phyloP scores from a whole-genome alignment of 2,888 invertebrate species.

The Euzophera pinguis region DNA sequence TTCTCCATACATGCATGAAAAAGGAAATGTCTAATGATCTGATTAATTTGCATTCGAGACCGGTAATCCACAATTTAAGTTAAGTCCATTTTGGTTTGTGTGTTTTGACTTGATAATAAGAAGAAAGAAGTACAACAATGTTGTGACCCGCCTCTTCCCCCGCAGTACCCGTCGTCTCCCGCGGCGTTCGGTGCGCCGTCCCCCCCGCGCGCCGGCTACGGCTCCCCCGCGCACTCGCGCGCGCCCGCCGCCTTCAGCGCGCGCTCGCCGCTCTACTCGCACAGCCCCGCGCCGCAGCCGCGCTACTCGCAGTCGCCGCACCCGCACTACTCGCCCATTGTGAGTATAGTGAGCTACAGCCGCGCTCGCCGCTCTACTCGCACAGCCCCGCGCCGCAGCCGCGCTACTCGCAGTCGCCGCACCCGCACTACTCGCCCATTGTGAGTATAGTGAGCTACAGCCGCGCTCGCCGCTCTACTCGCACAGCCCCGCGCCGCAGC shows the following conservation, averaged over 20 bases:
- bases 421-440: slow-evolving; percentile 27
- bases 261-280: slow-evolving; percentile 54
- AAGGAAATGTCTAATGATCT: too few relatives aligned
- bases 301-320: too few relatives aligned
- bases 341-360: slow-evolving; percentile 28
- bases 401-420: too few relatives aligned
- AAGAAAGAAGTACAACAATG: too few relatives aligned
- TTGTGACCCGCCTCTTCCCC: not conserved
- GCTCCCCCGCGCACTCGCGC: slow-evolving; percentile 44
- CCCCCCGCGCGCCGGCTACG: slow-evolving; percentile 42
- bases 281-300: too few relatives aligned
- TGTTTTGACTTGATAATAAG: too few relatives aligned
- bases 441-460: slow-evolving; percentile 27
- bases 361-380: slow-evolving; percentile 43
- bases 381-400: too few relatives aligned
- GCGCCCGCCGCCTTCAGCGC: slow-evolving; percentile 35
- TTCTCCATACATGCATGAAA: too few relatives aligned
- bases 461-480: slow-evolving; percentile 44
- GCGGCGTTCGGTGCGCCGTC: slow-evolving; percentile 48
- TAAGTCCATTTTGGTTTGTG: too few relatives aligned
- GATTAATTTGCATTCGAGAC: too few relatives aligned
- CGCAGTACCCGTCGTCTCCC: slow-evolving; percentile 54
- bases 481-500: too few relatives aligned
- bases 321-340: slow-evolving; percentile 27
- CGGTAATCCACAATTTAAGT: too few relatives aligned